Evolutionary conservation across 2,113 vertebrate genomes (phyloP), one percentile per base, ranked within the genome.

Genomic region (Pseudorhombus dupliciocellatus): DNA sequence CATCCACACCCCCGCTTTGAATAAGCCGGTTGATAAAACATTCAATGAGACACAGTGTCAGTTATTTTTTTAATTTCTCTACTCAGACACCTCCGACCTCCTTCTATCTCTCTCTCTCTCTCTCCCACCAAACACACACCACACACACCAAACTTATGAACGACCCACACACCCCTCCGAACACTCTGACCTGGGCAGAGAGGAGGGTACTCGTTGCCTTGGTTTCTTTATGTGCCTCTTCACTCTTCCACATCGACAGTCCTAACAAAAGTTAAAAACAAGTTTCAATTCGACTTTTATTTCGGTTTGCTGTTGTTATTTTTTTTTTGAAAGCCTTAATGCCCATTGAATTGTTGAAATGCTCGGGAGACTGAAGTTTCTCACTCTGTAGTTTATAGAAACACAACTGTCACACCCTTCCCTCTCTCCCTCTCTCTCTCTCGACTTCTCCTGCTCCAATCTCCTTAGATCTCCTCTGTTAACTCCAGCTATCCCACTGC

Each of bases 201-300:
- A 65, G 56, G 80, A 77, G 66, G 77, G 51, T 48, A 70, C 79
- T 78, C 20, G 84, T 84, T 92, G 89, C 90, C 89, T 90, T 91
- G 85, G 83, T 89, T 92, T 89, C 87, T 88, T 91, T 77, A 90
- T 64, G 88, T 92, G 90, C 89, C 90, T 91, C 84, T 86, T 83
- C 51, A 87, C 84, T 90, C 75, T 85, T 81, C 60, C 75, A 78
- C 62, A 85, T 30, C 46, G 58, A 75, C 78, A 81, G 77, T 74
- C 60, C 58, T 83, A 73, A 69, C 71, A 77, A 62, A 66, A 79
- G 10, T 76, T 34, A 64, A 69, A 48, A 61, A 73, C 42, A 66
- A 66, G 21, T 58, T 80, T 74, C 46, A 70, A 20, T 59, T 64
- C 73, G 57, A 67, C 16, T 71, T 83, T 76, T 37, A 69, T 73